Conservation (phyloP, 2,113 vertebrate genomes). For the Sphaerodactylus townsendi region DNA sequence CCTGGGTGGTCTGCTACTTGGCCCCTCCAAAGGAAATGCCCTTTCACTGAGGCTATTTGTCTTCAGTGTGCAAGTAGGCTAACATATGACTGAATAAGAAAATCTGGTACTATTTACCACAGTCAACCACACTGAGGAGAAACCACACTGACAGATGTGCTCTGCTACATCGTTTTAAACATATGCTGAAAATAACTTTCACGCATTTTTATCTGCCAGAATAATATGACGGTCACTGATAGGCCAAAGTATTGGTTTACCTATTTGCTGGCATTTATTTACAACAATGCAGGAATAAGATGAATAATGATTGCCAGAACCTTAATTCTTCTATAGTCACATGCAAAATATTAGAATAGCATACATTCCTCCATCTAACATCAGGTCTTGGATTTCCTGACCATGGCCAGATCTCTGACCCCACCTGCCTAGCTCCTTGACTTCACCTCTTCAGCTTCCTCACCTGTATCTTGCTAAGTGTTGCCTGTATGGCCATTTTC, state of each 20-base stretch:
- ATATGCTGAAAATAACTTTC: conserved; percentile 41
- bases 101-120: conserved; percentile 67
- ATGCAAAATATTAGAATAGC: neutral
- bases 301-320: neutral
- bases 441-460: neutral
- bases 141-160: conserved; percentile 62
- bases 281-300: neutral
- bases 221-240: conserved; percentile 39
- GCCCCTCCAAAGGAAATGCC: conserved; percentile 58
- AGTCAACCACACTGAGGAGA: conserved; percentile 61
- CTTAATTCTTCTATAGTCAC: neutral
- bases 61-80: conserved; percentile 45
- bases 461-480: neutral
- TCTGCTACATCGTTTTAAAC: conserved; percentile 48
- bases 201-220: conserved; percentile 51
- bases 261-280: neutral
- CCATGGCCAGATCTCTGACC: neutral
- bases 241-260: conserved; percentile 10
- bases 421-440: neutral
- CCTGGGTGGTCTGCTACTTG: conserved; percentile 54
- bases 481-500: neutral
- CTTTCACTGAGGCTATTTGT: conserved; percentile 60
- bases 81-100: conserved; percentile 44
- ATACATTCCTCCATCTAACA: neutral
- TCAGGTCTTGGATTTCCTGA: neutral